Evolutionary conservation across 2,888 invertebrate species (phyloP).

Genomic region (Caradrina clavipalpis): DNA sequence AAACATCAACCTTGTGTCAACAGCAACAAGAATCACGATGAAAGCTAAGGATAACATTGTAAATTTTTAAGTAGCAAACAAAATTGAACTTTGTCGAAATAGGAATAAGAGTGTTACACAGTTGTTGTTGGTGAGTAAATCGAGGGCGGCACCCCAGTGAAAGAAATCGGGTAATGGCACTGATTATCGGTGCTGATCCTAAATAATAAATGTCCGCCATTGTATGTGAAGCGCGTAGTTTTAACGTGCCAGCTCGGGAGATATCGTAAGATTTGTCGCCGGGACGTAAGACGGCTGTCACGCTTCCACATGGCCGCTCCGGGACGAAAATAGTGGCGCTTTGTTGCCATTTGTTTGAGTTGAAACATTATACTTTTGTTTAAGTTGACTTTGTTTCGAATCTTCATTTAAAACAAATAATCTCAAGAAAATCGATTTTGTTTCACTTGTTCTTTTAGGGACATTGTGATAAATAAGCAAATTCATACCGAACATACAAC

Average conservation of each 20-base stretch:
- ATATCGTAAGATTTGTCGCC: constrained; percentile 64
- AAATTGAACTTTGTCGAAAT: constrained; percentile 53
- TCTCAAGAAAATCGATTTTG: neutral
- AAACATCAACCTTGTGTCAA: constrained; percentile 37
- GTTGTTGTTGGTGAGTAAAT: constrained; percentile 47
- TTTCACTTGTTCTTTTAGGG: neutral
- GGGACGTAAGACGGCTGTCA: constrained; percentile 46
- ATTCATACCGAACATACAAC: neutral
- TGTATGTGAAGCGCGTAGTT: constrained; percentile 67
- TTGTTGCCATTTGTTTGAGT: constrained; percentile 27
- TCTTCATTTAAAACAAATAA: neutral
- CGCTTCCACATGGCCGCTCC: constrained; percentile 38
- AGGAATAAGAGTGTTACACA: constrained; percentile 38
- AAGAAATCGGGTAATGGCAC: constrained; percentile 78
- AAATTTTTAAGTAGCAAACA: constrained; percentile 28
- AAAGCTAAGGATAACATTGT: constrained; percentile 8
- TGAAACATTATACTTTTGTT: constrained; percentile 11
- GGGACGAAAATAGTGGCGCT: constrained; percentile 31
- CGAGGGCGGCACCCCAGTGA: constrained; percentile 70
- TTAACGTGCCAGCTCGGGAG: constrained; percentile 58
- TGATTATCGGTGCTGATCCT: constrained; percentile 82
- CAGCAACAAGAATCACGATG: neutral
- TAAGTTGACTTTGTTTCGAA: neutral
- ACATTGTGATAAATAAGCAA: too few relatives aligned
- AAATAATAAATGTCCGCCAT: constrained; percentile 81